phyloP scores from a whole-genome alignment of 1,140 invertebrate species.

The Coenobita brevimanus region DNA sequence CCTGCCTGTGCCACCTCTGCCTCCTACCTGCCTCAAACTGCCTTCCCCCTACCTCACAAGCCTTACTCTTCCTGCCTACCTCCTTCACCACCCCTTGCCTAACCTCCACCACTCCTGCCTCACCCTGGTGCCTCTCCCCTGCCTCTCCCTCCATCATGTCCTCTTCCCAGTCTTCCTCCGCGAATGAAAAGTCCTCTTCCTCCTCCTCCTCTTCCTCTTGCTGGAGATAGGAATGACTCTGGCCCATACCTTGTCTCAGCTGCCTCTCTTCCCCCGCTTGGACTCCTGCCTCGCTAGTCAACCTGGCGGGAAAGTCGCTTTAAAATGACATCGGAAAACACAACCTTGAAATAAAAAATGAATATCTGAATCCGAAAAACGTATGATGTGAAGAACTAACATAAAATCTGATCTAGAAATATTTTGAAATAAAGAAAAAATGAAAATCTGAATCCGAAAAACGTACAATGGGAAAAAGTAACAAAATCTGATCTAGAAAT shows the following conservation, averaged over 20 bases:
- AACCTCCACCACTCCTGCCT: background rate
- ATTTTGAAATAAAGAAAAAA: too few species aligned
- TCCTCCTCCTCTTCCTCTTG: background rate
- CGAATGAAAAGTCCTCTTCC: too few species aligned
- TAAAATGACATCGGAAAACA: too few species aligned
- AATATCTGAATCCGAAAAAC: too few species aligned
- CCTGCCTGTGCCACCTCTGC: background rate
- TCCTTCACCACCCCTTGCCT: background rate
- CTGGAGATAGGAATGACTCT: background rate
- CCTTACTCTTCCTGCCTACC: background rate
- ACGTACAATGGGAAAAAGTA: too few species aligned
- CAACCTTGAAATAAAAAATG: too few species aligned
- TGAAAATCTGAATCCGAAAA: too few species aligned
- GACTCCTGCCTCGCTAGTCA: background rate
- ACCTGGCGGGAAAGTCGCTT: background rate
- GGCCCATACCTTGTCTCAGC: background rate
- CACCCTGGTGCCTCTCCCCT: background rate
- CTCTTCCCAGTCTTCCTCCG: background rate
- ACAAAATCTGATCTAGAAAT: too few species aligned
- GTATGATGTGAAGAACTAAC: too few species aligned
- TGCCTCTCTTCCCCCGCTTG: too few species aligned
- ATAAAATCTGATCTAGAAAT: too few species aligned
- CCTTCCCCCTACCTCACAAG: background rate
- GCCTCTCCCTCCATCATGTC: background rate
- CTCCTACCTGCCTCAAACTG: background rate